Evolutionary conservation across 2,888 invertebrate species (phyloP).

Genomic region (Drosophila lacicola): DNA sequence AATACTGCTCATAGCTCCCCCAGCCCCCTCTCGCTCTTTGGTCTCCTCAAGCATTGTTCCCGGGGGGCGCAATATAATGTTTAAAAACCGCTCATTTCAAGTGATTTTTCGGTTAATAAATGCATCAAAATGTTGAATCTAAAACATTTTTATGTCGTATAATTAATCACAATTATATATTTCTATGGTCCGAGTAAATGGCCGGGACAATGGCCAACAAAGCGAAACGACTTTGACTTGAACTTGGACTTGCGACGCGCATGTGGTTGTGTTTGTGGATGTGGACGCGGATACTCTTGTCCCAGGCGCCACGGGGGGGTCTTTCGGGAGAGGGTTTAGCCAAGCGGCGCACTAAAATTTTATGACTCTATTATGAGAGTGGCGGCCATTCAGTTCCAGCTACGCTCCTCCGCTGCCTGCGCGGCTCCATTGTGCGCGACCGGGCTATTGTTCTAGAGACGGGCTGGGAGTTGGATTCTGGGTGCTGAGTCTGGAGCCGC

Average conservation of each 20-base stretch:
- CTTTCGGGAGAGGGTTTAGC: conserved; percentile 40
- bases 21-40: neutral
- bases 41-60: conserved; percentile 16
- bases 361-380: conserved; percentile 81
- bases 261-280: conserved; percentile 12
- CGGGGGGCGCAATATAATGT: conserved; percentile 40
- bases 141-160: conserved; percentile 78
- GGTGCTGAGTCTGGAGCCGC: conserved; percentile 32
- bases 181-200: conserved; percentile 73
- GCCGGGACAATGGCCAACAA: conserved; percentile 77
- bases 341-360: conserved; percentile 77
- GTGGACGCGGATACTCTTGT: conserved; percentile 41
- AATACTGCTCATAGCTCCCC: neutral
- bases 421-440: conserved; percentile 57
- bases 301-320: conserved; percentile 73
- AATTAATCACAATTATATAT: conserved; percentile 81
- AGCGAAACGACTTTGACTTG: conserved; percentile 68
- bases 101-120: conserved; percentile 79
- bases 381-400: conserved; percentile 64
- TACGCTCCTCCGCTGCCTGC: conserved; percentile 23
- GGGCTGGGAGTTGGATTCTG: conserved; percentile 15
- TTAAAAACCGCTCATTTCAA: conserved; percentile 70
- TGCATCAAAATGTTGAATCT: conserved; percentile 78
- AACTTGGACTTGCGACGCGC: conserved; percentile 32
- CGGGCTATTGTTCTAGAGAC: conserved; percentile 66